phyloP scores from a whole-genome alignment of 2,888 invertebrate genomes.

The Anoncus sp. region DNA sequence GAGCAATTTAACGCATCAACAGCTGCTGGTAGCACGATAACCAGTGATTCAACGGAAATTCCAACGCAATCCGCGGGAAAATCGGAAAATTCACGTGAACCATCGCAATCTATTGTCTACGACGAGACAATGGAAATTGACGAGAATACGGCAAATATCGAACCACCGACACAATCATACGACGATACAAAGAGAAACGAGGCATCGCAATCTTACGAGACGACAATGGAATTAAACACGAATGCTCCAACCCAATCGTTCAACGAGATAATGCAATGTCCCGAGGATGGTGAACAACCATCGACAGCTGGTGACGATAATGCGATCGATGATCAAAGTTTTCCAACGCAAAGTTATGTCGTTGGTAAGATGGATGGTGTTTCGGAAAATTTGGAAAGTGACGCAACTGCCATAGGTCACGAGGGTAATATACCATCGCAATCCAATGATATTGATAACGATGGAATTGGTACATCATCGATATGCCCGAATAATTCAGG shows the following conservation, averaged over 20 bases:
- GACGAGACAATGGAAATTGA: conserved; percentile 76
- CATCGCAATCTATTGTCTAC: conserved; percentile 76
- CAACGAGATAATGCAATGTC: conserved; percentile 76
- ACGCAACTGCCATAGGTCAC: conserved; percentile 76
- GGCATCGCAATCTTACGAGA: conserved; percentile 75
- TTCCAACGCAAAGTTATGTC: conserved; percentile 80
- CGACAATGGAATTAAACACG: conserved; percentile 68
- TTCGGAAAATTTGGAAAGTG: conserved; percentile 76
- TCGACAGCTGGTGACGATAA: conserved; percentile 67
- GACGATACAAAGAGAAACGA: conserved; percentile 75
- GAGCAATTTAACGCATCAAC: conserved; percentile 73
- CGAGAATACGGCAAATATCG: conserved; percentile 66
- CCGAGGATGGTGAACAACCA: conserved; percentile 65
- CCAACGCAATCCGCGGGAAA: conserved; percentile 79
- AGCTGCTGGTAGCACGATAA: too few species aligned
- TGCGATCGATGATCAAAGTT: conserved; percentile 76
- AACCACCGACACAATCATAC: conserved; percentile 78
- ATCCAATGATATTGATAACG: conserved; percentile 78
- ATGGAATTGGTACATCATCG: conserved; percentile 78
- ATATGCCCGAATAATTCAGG: conserved; percentile 78
- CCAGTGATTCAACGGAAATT: conserved; percentile 74
- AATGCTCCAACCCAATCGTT: conserved; percentile 80
- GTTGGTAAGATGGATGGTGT: conserved; percentile 77
- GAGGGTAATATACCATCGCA: conserved; percentile 80
- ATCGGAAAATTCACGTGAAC: conserved; percentile 76